phyloP scores from a whole-genome alignment of 1,140 invertebrate genomes.

The Bombus breviceps region DNA sequence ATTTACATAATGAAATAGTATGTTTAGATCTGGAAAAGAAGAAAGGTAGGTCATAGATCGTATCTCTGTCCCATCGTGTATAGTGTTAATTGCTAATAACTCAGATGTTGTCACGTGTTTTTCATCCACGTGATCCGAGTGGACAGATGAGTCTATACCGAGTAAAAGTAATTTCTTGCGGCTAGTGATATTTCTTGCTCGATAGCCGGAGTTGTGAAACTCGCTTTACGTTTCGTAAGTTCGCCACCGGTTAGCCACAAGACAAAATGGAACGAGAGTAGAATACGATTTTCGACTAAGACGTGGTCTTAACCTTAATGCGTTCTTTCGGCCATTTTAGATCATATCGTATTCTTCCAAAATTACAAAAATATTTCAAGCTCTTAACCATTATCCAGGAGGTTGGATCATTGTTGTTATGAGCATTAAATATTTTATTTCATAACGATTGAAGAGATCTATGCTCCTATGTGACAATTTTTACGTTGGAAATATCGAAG shows the following conservation, averaged over 20 bases:
- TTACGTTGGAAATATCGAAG: too few relatives aligned
- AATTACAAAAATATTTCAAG: not conserved
- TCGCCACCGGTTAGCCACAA: not conserved
- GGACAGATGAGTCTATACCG: not conserved
- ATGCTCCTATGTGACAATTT: too few relatives aligned
- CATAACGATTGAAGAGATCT: not conserved
- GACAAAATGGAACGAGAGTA: slow-evolving; percentile 25
- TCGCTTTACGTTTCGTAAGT: slow-evolving; percentile 32
- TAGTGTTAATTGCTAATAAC: slow-evolving; percentile 5
- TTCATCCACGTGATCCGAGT: not conserved
- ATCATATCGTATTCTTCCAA: not conserved
- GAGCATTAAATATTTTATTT: not conserved
- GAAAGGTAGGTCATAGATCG: not conserved
- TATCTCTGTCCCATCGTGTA: not conserved
- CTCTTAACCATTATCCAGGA: too few relatives aligned
- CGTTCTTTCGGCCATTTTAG: not conserved
- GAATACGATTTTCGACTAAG: slow-evolving; percentile 26
- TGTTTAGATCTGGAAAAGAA: not conserved
- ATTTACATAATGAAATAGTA: not conserved
- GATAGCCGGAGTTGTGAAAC: slow-evolving; percentile 29
- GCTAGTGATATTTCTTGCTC: slow-evolving; percentile 13
- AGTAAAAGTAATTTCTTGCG: slow-evolving; percentile 41
- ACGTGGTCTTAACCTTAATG: not conserved
- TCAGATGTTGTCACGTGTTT: slow-evolving; percentile 13
- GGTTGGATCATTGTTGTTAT: too few relatives aligned